Conservation (phyloP, 1,140 invertebrate genomes). For the Mactra quadrangularis region DNA sequence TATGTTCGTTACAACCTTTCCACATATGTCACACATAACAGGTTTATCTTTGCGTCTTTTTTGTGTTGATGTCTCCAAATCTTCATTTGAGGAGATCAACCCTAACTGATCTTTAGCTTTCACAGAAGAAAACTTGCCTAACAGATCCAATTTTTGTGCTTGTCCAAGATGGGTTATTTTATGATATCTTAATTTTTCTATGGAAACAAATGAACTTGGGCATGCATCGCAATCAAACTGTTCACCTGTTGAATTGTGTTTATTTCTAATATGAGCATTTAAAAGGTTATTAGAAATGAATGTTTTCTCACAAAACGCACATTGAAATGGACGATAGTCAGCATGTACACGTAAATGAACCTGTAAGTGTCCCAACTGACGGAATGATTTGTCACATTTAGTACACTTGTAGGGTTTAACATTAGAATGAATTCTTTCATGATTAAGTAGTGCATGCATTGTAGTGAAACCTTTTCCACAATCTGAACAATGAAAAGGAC, state of each 20-base stretch:
- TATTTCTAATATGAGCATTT: not conserved
- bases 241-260: not conserved
- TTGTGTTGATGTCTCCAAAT: not conserved
- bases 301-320: not conserved
- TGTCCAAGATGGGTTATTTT: not conserved
- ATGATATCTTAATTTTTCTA: not conserved
- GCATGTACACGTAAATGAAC: conserved; percentile 12
- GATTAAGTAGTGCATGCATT: not conserved
- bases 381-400: conserved; percentile 13
- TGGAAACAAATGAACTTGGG: not conserved
- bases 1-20: not conserved
- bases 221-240: not conserved
- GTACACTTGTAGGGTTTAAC: not conserved
- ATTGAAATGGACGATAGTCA: conserved; percentile 22
- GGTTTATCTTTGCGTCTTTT: not conserved
- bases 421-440: not conserved
- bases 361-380: conserved; percentile 23
- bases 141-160: not conserved
- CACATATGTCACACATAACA: conserved; percentile 24
- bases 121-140: not conserved
- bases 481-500: conserved; percentile 9
- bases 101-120: not conserved
- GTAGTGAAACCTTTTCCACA: conserved; percentile 27
- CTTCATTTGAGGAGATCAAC: no score
- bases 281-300: conserved; percentile 13